These are phyloP conservation scores for Sinella curviseta DNA, from an alignment of 1,140 invertebrate species.

Conservation along the genomic window DNA sequence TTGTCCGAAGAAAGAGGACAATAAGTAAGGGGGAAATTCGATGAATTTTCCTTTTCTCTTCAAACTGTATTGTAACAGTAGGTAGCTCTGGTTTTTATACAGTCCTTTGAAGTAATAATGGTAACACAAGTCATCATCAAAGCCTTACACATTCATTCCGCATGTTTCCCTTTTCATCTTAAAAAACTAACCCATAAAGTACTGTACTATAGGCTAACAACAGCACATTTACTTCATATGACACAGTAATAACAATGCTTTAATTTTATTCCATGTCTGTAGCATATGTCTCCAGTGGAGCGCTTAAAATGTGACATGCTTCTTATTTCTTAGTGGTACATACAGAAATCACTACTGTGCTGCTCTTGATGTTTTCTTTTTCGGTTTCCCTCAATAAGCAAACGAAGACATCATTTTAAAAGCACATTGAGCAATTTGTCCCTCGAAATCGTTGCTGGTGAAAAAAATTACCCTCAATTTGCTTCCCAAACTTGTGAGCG, in stretches of 20 bases:
- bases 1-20: too few relatives aligned
- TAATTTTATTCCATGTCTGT: not conserved
- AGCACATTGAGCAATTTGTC: slow-evolving; percentile 7
- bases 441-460: not conserved
- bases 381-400: too few relatives aligned
- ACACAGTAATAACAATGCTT: slow-evolving; percentile 3
- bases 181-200: too few relatives aligned
- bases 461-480: slow-evolving; percentile 16
- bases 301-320: not conserved
- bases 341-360: not conserved
- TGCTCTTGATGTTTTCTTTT: not conserved
- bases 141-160: not conserved
- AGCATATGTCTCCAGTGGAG: not conserved
- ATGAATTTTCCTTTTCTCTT: slow-evolving; percentile 9
- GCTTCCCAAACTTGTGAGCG: not conserved
- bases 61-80: too few relatives aligned
- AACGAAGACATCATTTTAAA: too few relatives aligned
- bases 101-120: not conserved
- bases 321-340: not conserved
- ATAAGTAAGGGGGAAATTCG: not conserved
- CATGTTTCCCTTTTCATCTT: not conserved
- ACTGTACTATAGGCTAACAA: not conserved
- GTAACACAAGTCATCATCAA: not conserved
- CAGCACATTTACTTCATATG: slow-evolving; percentile 16
- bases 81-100: not conserved